Conservation (phyloP, 2,113 vertebrate genomes). For the Peromyscus polionotus region DNA sequence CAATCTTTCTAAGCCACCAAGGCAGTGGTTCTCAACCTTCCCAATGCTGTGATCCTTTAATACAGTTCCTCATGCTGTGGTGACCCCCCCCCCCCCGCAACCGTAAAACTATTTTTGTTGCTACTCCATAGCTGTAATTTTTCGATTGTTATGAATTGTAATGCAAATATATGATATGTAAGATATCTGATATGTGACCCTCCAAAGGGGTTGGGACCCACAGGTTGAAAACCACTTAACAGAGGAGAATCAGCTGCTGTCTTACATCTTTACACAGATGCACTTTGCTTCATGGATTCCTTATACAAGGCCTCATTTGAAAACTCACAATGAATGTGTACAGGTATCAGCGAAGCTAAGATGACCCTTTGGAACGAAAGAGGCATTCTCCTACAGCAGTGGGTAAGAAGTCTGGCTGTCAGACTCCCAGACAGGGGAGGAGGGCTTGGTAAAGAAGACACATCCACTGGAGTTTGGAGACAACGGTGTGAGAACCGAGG, state of each 20-base stretch:
- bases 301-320: neutral
- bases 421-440: neutral
- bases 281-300: neutral
- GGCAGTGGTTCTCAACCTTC: neutral
- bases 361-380: neutral
- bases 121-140: neutral
- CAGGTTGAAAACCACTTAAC: neutral
- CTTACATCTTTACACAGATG: neutral
- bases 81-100: neutral
- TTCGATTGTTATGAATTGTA: neutral
- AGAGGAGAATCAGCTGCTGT: neutral
- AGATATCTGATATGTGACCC: neutral
- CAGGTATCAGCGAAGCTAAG: neutral
- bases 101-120: neutral
- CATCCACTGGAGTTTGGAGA: neutral
- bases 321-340: neutral
- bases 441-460: neutral
- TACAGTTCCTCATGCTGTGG: neutral
- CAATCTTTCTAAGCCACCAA: neutral
- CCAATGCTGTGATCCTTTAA: neutral
- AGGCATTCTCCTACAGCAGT: neutral
- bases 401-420: neutral
- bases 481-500: neutral
- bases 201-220: neutral
- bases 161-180: neutral